Base-by-base conservation (phyloP, 2,888 invertebrate species). In the Acleris literana region DNA sequence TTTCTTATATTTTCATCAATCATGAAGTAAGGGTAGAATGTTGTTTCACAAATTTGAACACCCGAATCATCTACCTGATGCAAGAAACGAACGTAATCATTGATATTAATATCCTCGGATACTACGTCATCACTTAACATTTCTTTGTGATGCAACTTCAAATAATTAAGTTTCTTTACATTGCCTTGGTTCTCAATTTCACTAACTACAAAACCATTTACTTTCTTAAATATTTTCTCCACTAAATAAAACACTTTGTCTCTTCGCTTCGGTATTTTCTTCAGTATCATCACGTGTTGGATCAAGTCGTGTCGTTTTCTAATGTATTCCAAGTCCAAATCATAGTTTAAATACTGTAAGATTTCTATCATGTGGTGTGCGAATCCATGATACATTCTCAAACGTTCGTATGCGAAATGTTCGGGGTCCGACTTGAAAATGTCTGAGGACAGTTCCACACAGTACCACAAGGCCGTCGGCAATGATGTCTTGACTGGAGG, bases 381-480 rank as follows among this genome's bases (percentile, higher is more conserved):
- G 25, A 80, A 69, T 6, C 77, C 74, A 17, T 70, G 69, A 53
- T 57, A 75, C 74, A 73, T 71, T 69, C 80, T 74, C 59, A 82
- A 53, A 2, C 81, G 77, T 75, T 82, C 82, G 6, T 80, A 74
- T 16, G 6, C 43, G 64, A 72, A 82, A 53, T 75, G 56, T 64
- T 58, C n/a, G n/a, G 72, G 62, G 64, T 81, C 77, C 44, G 80
- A 43, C 75, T 82, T 80, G 58, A 81, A 82, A 63, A 83, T 71
- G 58, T 60, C 59, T 2, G 82, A 76, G 1, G 81, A 81, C 20
- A 82, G 22, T 59, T 81, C 81, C 33, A 81, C 74, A 63, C 80
- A 81, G 70, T 82, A 83, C 82, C 82, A 83, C 63, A 83, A 68
- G 5, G 82, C 82, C 64, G 80, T 75, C 7, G 65, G 73, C 61